These are phyloP conservation scores for Aurelia aurita DNA, from an alignment of 30 jellyfish, hydroid and myxozoan genomes.

Conservation along the genomic window DNA sequence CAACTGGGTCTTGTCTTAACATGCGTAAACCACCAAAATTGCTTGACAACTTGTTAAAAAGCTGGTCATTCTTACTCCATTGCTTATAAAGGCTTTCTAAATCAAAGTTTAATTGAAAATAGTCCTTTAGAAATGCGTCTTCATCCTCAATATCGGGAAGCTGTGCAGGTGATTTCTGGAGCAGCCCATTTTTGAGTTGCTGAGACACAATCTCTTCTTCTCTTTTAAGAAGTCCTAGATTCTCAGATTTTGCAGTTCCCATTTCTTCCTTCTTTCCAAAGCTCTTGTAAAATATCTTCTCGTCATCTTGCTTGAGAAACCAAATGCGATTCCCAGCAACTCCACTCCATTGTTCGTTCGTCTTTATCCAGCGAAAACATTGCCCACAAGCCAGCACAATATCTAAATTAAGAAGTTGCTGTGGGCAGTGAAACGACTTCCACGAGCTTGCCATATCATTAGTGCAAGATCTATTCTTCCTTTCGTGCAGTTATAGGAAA, in stretches of 20 bases:
- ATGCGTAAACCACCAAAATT: conserved; percentile 83
- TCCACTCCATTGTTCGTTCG: conserved; percentile 75
- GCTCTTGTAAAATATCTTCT: conserved; percentile 52
- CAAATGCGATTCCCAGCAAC: conserved; percentile 68
- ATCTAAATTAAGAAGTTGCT: conserved; percentile 60
- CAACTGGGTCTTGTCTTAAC: conserved; percentile 95
- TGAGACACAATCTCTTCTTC: neutral
- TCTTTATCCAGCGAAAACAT: conserved; percentile 81
- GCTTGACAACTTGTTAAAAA: conserved; percentile 36
- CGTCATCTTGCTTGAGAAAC: conserved; percentile 73
- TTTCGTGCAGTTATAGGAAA: conserved; percentile 66
- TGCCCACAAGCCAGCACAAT: conserved; percentile 90
- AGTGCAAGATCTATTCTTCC: conserved; percentile 2
- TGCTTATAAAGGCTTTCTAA: conserved; percentile 60
- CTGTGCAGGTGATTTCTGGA: neutral
- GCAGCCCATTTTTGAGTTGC: neutral
- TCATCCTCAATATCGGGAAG: conserved; percentile 9
- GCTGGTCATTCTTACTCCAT: conserved; percentile 76
- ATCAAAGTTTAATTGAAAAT: conserved; percentile 78
- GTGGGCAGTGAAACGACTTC: conserved; percentile 57
- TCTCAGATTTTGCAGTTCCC: neutral
- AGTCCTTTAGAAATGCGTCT: conserved; percentile 50
- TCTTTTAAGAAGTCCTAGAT: neutral
- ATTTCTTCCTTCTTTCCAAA: neutral
- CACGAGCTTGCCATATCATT: conserved; percentile 35